These are phyloP conservation scores for Papilio protenor DNA, from an alignment of 2,888 invertebrate genomes.

Conservation along the genomic window DNA sequence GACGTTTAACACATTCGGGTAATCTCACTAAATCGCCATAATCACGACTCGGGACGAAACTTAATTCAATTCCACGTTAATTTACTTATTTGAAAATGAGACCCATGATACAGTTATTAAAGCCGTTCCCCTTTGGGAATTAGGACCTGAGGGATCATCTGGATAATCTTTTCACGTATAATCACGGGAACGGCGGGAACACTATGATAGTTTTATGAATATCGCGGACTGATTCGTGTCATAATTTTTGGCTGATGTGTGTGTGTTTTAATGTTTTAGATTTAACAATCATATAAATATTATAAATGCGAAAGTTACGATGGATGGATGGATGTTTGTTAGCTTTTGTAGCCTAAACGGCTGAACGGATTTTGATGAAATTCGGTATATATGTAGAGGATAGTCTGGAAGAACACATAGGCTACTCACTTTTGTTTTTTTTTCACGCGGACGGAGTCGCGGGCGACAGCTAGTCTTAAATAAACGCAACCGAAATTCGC, in stretches of 20 bases:
- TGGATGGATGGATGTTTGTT: no score
- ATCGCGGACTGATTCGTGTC: not conserved
- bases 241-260: not conserved
- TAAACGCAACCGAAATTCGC: no score
- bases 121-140: constrained; percentile 60
- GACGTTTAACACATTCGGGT: constrained; percentile 80
- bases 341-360: no score
- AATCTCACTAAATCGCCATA: constrained; percentile 80
- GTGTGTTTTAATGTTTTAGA: not conserved
- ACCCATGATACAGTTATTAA: constrained; percentile 67
- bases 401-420: no score
- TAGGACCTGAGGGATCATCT: constrained; percentile 63
- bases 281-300: no score
- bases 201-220: constrained; percentile 12
- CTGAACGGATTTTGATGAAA: no score
- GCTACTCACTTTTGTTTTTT: no score
- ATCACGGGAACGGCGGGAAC: constrained; percentile 50
- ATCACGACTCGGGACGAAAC: constrained; percentile 76
- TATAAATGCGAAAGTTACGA: no score
- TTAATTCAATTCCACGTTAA: constrained; percentile 81
- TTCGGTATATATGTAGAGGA: no score
- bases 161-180: constrained; percentile 76
- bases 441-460: no score
- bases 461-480: no score
- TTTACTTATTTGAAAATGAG: constrained; percentile 80